Evolutionary conservation across 2,888 invertebrate genomes (phyloP), one percentile per base, ranked within the genome.

Genomic region (Parthenolecanium corni): DNA sequence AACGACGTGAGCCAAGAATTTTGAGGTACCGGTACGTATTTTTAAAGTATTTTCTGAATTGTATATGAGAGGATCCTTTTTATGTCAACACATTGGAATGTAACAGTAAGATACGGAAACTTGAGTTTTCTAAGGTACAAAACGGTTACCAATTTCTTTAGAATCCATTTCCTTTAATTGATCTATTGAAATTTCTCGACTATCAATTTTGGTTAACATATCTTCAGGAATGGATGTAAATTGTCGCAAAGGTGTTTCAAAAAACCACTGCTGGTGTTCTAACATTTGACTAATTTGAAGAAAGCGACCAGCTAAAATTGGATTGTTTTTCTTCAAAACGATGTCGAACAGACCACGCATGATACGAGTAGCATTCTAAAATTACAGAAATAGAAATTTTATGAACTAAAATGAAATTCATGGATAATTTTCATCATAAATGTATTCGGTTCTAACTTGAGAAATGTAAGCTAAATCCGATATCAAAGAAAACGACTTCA

Each of bases 271-370:
- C 70, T 90, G 87, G 3, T 86, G 82, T 72, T 98, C 96, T 66
- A 98, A 79, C 85, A 92, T 92, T 76, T 95, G 93, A 36, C 93
- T 85, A 71, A 97, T 80, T 68, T 80, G 82, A 1, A 98, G 79
- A 67, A 96, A 83, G 5, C 91, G 78, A 0, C 83, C 86, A 0
- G 97, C 85, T 79, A 96, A 82, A 67, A 90, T 79, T 0, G 97
- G 87, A 79, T 91, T 93, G 72, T 91, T 92, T 70, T 86, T 86
- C 25, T 89, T 81, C 5, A 96, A 76, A 0, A 89, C 89, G 66
- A 97, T 89, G 71, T 98, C 96, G 74, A 97, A 98, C 38, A 97
- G 75, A 0, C 95, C 94, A 44, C 97, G 80, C 6, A 88, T 82
- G 68, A 98, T 91, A 62, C 97, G 81, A 0, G 86, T 84, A 9